phyloP scores from a whole-genome alignment of 2,888 invertebrate species.

The Oscheius myriophilus region DNA sequence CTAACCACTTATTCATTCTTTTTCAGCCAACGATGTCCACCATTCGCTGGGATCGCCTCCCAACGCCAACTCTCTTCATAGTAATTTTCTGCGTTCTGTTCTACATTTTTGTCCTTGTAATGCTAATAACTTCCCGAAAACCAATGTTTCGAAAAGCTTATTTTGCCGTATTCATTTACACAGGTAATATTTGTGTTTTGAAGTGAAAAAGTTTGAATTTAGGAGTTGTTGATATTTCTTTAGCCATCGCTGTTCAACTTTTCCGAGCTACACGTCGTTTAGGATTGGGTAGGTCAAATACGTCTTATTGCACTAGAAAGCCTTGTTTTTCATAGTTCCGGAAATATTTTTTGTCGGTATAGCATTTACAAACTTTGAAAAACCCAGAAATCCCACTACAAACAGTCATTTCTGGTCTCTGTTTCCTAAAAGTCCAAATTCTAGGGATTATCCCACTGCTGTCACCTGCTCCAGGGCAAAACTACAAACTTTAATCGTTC shows the following conservation, averaged over 20 bases:
- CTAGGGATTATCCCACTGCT: no score
- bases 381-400: no score
- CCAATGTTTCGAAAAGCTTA: neutral
- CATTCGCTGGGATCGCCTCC: constrained; percentile 4
- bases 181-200: neutral
- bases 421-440: no score
- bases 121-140: constrained; percentile 2
- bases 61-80: neutral
- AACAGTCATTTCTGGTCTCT: no score
- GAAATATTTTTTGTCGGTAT: no score
- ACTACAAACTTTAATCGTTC: no score
- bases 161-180: constrained; percentile 14
- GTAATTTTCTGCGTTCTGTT: neutral
- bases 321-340: no score
- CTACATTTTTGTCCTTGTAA: constrained; percentile 5
- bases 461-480: no score
- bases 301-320: neutral
- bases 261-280: constrained; percentile 1
- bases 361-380: no score
- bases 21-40: neutral
- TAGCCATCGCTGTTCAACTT: constrained; percentile 14
- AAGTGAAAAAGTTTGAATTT: neutral
- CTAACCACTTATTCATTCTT: no score
- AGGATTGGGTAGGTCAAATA: neutral
- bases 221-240: constrained; percentile 5